Conservation (phyloP, 1,140 invertebrate species). For the Goniozus legneri region DNA sequence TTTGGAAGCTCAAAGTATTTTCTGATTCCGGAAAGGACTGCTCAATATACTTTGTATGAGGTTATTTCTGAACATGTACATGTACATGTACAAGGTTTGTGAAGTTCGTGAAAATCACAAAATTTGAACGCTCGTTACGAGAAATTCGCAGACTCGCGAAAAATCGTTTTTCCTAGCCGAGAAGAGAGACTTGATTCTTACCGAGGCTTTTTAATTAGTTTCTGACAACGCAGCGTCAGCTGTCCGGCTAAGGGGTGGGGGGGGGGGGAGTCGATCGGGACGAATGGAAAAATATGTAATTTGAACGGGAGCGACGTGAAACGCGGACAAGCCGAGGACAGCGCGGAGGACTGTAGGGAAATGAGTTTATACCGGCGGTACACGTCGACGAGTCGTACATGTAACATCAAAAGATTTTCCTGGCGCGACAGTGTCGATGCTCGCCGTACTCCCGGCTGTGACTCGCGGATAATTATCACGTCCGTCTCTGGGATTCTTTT, state of each 20-base stretch:
- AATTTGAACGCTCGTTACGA: too few relatives aligned
- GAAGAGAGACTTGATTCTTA: slow-evolving; percentile 19
- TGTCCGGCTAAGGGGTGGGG: slow-evolving; percentile 23
- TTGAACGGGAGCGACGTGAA: too few relatives aligned
- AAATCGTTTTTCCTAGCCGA: too few relatives aligned
- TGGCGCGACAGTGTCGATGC: slow-evolving; percentile 20
- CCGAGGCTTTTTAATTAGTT: slow-evolving; percentile 32
- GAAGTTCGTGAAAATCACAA: not conserved
- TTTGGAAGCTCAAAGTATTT: too few relatives aligned
- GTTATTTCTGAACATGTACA: not conserved
- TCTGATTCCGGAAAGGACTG: too few relatives aligned
- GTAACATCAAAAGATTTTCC: slow-evolving; percentile 27
- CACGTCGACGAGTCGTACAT: slow-evolving; percentile 10
- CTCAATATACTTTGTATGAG: too few relatives aligned
- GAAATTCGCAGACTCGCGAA: too few relatives aligned
- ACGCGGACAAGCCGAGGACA: slow-evolving; percentile 32
- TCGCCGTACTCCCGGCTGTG: slow-evolving; percentile 25
- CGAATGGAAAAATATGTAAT: too few relatives aligned
- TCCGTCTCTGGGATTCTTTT: slow-evolving; percentile 37
- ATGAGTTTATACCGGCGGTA: slow-evolving; percentile 25
- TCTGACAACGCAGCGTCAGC: slow-evolving; percentile 31
- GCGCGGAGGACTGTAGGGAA: slow-evolving; percentile 33
- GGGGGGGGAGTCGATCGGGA: too few relatives aligned
- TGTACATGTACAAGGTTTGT: not conserved
- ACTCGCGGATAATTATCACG: slow-evolving; percentile 41